Evolutionary conservation across 2,113 vertebrate species (phyloP), one percentile per base, ranked within the genome.

Genomic region (Dipodomys stephensi): DNA sequence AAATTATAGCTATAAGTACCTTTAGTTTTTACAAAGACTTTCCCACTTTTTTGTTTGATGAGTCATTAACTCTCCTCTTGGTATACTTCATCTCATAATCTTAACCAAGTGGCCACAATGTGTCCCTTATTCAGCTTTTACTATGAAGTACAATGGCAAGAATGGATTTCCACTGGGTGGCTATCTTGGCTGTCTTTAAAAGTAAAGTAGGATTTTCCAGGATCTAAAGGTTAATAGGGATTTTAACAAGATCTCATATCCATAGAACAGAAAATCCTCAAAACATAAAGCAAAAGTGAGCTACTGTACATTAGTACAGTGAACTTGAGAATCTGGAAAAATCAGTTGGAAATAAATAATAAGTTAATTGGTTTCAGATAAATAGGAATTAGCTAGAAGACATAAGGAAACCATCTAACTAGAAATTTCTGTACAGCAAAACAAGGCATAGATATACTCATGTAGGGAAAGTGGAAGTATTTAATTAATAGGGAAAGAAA

Each of bases 341-440:
- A 65, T 87, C 10, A 71, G 46, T 67, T 88, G 27, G 62, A 69
- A 93, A 39, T 16, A 94, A 85, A 88, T 73, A 83, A 25, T 77
- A 65, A 23, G 11, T 78, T 3, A 2, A 53, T 35, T 73, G 9
- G 22, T n/a, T 53, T 83, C n/a, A 83, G 2, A 10, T 49, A 15
- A 35, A 19, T 60, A 60, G 8, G 8, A 88, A 77, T 85, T 62
- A 67, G 0, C 3, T 49, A 72, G 30, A 1, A 30, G 9, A 67
- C 2, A 4, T 1, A 28, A 10, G 2, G 65, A 2, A 39, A 83
- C 77, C 0, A 73, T 78, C 32, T 84, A 78, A 23, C n/a, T 0
- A 87, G n/a, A 0, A 57, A 73, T 16, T 5, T 0, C 19, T 73
- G 7, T 83, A 2, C 65, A 30, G 4, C 46, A 78, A 67, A 81